Percentiles rank a stretch among this genome's conserved stretches.
Conservation (phyloP, 2,797 vertebrate genomes). For the Eulemur rubriventer region DNA sequence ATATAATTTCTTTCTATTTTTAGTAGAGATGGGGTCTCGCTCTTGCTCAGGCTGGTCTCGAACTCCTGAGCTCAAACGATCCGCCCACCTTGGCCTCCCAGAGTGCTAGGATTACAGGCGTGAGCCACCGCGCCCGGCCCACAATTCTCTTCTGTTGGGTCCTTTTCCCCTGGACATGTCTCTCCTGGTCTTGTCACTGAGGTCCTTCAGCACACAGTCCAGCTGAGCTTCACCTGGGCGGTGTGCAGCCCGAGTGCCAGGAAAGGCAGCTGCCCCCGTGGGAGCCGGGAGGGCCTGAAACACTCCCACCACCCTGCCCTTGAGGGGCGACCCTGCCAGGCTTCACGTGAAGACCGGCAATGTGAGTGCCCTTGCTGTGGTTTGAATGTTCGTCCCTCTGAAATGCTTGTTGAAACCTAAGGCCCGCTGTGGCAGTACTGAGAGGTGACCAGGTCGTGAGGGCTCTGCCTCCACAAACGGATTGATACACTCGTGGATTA, state of each 20-base stretch:
- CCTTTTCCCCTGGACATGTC: background rate
- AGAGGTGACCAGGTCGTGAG: background rate
- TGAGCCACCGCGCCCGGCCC: no score
- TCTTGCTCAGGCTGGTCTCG: no score
- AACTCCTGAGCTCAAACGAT: no score
- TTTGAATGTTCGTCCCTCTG: background rate
- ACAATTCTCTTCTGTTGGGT: rapidly evolving
- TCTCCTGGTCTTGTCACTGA: background rate
- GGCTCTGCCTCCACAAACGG: background rate
- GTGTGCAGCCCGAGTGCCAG: rapidly evolving
- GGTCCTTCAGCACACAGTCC: background rate
- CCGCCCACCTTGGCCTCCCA: no score
- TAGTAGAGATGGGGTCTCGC: no score
- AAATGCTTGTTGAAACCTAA: background rate
- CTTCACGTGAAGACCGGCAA: background rate
- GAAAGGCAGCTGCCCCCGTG: rapidly evolving
- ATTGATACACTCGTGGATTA: background rate
- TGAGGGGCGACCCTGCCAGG: rapidly evolving
- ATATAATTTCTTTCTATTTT: no score
- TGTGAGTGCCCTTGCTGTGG: background rate
- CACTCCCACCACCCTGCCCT: background rate
- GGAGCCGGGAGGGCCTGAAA: no score
- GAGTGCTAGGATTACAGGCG: no score
- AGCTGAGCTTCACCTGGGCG: background rate
- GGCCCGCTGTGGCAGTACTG: background rate